phyloP scores from a whole-genome alignment of 2,888 invertebrate species.

The Andrena chrysosceles region DNA sequence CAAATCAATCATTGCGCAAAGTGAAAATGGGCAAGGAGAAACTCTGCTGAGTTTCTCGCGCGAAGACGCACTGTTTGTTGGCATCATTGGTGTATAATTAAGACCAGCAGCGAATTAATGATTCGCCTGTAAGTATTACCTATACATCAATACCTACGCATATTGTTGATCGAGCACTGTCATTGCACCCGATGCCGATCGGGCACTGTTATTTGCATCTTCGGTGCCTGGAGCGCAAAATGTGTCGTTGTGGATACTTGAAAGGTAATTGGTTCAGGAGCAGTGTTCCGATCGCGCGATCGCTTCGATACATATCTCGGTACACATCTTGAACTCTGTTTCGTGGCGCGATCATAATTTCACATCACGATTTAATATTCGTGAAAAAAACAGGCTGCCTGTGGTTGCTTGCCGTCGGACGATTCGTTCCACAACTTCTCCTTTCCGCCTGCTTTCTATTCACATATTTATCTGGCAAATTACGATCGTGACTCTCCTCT shows the following conservation, averaged over 20 bases:
- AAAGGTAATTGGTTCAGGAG: constrained; percentile 70
- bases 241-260: constrained; percentile 64
- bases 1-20: not conserved
- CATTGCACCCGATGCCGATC: constrained; percentile 32
- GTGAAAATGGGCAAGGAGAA: not conserved
- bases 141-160: constrained; percentile 2
- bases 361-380: constrained; percentile 67
- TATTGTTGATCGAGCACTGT: constrained; percentile 38
- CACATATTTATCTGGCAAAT: constrained; percentile 66
- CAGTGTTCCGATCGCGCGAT: constrained; percentile 67
- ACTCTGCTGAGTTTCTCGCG: not conserved
- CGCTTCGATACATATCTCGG: constrained; percentile 59
- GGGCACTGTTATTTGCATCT: constrained; percentile 61
- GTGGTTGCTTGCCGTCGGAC: constrained; percentile 39
- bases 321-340: constrained; percentile 59
- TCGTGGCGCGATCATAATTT: constrained; percentile 54
- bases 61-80: not conserved
- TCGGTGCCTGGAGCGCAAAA: constrained; percentile 52
- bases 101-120: constrained; percentile 26
- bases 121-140: constrained; percentile 12
- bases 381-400: constrained; percentile 58
- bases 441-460: constrained; percentile 44
- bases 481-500: constrained; percentile 39
- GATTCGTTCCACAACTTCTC: constrained; percentile 29
- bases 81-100: not conserved